A percentile compares a stretch with the other conserved stretches of the same genome.
Conservation (phyloP, 2,113 vertebrate species). For the Halcyon senegalensis region DNA sequence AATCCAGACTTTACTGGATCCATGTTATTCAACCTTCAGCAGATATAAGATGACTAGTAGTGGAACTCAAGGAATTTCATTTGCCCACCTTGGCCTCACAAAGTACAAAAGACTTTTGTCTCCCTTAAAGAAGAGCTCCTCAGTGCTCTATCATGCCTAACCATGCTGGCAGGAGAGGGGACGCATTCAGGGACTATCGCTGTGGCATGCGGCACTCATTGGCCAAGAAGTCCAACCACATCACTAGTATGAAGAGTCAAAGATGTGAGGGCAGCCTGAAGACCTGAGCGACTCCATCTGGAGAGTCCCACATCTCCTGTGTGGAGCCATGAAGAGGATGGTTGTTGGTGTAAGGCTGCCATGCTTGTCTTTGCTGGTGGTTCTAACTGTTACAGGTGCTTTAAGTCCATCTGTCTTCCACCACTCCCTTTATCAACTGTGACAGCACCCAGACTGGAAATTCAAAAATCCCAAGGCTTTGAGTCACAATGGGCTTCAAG, state of each 20-base stretch:
- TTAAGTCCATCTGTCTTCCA: not conserved
- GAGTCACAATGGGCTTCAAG: not conserved
- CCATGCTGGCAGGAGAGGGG: accelerated
- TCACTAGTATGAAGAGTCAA: not conserved
- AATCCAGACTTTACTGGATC: not conserved
- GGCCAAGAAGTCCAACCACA: not conserved
- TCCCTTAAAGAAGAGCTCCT: not conserved
- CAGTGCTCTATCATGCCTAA: not conserved
- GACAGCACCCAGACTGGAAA: not conserved
- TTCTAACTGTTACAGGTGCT: not conserved
- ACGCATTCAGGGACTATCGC: not conserved
- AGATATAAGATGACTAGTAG: not conserved
- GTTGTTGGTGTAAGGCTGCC: not conserved
- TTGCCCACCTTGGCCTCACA: not conserved
- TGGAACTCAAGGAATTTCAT: not conserved
- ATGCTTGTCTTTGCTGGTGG: not conserved
- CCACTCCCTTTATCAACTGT: accelerated
- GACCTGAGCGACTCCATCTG: not conserved
- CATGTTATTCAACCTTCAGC: not conserved
- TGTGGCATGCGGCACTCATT: accelerated
- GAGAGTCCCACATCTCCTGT: not conserved
- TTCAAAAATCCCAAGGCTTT: not conserved
- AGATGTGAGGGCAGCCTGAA: not conserved
- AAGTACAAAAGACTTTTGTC: not conserved
- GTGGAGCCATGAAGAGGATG: not conserved